Conservation (phyloP, 1,140 invertebrate species). For the Leptinotarsa defecta region DNA sequence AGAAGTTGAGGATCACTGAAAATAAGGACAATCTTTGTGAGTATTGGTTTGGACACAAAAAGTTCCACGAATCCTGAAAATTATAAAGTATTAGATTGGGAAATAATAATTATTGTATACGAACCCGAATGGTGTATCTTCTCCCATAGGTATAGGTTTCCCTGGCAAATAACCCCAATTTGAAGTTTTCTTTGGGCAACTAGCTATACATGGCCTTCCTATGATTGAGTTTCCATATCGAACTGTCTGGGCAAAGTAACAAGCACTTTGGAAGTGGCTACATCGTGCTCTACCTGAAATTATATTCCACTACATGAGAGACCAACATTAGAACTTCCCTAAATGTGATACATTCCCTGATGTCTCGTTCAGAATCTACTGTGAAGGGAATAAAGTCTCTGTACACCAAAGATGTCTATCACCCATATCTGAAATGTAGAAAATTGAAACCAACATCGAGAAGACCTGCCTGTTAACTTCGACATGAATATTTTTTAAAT, state of each 20-base stretch:
- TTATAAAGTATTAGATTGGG: neutral
- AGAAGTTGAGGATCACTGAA: constrained; percentile 34
- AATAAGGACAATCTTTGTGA: constrained; percentile 65
- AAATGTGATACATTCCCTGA: constrained; percentile 13
- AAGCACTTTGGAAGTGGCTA: constrained; percentile 71
- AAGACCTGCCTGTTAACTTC: too few relatives aligned
- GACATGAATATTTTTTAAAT: too few relatives aligned
- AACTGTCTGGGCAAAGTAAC: constrained; percentile 66
- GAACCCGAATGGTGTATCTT: constrained; percentile 61
- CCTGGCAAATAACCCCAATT: constrained; percentile 57
- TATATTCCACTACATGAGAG: neutral
- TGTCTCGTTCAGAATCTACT: too few relatives aligned
- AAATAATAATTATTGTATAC: neutral
- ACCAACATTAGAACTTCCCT: neutral
- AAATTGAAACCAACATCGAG: too few relatives aligned
- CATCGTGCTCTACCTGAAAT: constrained; percentile 63
- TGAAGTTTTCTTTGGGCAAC: constrained; percentile 60
- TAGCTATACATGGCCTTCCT: constrained; percentile 63
- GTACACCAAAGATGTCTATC: too few relatives aligned
- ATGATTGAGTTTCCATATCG: constrained; percentile 59
- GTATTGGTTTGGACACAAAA: constrained; percentile 65
- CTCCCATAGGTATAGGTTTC: constrained; percentile 60
- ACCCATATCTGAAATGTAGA: too few relatives aligned
- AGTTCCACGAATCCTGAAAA: constrained; percentile 60
- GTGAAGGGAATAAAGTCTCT: too few relatives aligned